Percentiles rank a stretch among this genome's conserved stretches.
phyloP scores from a whole-genome alignment of 2,888 invertebrate species.

The Drosophila kuntzei region DNA sequence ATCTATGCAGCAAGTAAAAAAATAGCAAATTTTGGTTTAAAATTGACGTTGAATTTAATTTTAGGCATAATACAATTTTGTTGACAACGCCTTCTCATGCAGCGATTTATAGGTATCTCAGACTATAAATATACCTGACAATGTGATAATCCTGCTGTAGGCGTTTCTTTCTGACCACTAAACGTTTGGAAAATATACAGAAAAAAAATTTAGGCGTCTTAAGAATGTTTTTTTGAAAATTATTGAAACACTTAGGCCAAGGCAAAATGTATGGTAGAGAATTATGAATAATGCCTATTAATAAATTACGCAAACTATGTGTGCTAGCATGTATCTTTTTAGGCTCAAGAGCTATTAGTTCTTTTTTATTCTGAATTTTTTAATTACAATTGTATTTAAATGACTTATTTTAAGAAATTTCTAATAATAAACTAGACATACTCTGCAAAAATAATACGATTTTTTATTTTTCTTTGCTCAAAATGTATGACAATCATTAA shows the following conservation, averaged over 20 bases:
- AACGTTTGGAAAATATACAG: slow-evolving; percentile 37
- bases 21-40: slow-evolving; percentile 7
- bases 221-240: slow-evolving; percentile 24
- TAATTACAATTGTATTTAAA: background rate
- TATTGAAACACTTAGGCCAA: slow-evolving; percentile 61
- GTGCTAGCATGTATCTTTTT: background rate
- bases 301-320: slow-evolving; percentile 27
- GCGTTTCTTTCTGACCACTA: slow-evolving; percentile 40
- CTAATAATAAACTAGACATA: no score
- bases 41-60: slow-evolving; percentile 32
- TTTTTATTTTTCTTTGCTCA: no score
- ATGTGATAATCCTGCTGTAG: slow-evolving; percentile 52
- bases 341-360: slow-evolving; percentile 10
- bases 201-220: slow-evolving; percentile 20
- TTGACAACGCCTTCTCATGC: slow-evolving; percentile 36
- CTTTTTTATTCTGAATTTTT: background rate
- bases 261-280: slow-evolving; percentile 25
- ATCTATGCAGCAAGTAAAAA: slow-evolving; percentile 7
- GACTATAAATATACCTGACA: slow-evolving; percentile 37
- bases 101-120: slow-evolving; percentile 39
- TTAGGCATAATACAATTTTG: slow-evolving; percentile 27
- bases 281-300: slow-evolving; percentile 65
- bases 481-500: no score
- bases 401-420: no score
- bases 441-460: background rate